Percentiles rank a stretch among this genome's conserved stretches.
These are phyloP conservation scores for Dromiciops gliroides DNA, from an alignment of 2,113 vertebrate species.

Conservation along the genomic window DNA sequence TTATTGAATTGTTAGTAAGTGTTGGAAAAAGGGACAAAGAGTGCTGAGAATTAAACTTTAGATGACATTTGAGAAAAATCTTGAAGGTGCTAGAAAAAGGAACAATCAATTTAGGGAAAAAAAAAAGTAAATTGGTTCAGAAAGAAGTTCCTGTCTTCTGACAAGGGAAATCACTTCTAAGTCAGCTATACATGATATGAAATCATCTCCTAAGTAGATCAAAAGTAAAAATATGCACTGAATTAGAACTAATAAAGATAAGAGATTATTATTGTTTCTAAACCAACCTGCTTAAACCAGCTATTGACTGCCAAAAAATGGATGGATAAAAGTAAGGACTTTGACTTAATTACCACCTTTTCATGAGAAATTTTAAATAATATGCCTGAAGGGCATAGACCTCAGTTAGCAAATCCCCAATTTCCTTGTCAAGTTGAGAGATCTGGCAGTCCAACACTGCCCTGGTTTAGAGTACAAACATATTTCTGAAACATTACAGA, in stretches of 20 bases:
- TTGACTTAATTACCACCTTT: neutral
- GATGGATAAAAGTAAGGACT: too few relatives aligned
- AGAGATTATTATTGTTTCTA: too few relatives aligned
- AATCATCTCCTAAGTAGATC: too few relatives aligned
- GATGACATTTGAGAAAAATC: neutral
- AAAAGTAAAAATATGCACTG: too few relatives aligned
- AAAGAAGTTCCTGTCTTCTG: too few relatives aligned
- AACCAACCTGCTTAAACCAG: too few relatives aligned
- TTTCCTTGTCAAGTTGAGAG: neutral
- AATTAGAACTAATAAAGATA: too few relatives aligned
- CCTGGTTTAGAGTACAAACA: neutral
- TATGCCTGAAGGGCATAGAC: neutral
- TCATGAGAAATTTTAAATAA: neutral
- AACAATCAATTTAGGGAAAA: neutral
- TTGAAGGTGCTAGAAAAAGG: neutral
- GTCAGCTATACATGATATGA: too few relatives aligned
- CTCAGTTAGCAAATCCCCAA: neutral
- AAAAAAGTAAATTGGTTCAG: too few relatives aligned
- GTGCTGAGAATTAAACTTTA: neutral
- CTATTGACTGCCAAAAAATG: too few relatives aligned
- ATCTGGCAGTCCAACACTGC: neutral
- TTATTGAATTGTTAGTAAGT: neutral
- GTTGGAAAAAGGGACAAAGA: neutral
- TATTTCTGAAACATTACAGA: neutral
- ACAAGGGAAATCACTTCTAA: too few relatives aligned